Conservation (phyloP, 2,113 vertebrate species). For the Ariopsis seemanni region DNA sequence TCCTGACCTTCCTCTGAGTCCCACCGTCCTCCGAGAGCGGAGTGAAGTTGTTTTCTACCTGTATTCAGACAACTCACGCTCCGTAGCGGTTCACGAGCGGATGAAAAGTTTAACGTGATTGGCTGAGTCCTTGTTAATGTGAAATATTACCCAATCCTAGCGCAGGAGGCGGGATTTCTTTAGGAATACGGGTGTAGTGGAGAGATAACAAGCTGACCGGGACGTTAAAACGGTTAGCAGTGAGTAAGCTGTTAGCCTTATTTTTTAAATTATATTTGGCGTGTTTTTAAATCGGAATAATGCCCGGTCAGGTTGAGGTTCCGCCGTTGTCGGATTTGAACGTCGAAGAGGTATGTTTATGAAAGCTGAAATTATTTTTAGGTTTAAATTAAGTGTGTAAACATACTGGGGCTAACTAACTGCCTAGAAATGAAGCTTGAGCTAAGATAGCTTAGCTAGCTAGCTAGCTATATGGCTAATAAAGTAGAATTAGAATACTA, state of each 20-base stretch:
- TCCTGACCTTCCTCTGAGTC: constrained; percentile 71
- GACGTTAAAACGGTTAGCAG: constrained; percentile 65
- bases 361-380: not conserved
- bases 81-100: no score
- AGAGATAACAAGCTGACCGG: constrained; percentile 31
- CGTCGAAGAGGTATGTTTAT: constrained; percentile 80
- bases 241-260: constrained; percentile 38
- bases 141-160: not conserved
- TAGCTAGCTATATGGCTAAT: not conserved
- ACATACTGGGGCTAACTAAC: not conserved
- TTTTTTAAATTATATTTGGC: constrained; percentile 19
- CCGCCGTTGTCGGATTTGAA: constrained; percentile 83
- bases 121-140: not conserved
- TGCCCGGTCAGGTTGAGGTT: constrained; percentile 77
- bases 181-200: not conserved
- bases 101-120: not conserved
- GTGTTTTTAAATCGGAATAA: constrained; percentile 56
- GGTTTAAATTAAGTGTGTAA: no score
- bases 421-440: not conserved
- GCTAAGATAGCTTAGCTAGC: no score
- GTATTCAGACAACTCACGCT: not conserved
- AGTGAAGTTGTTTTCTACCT: not conserved
- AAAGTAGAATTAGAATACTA: not conserved
- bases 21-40: constrained; percentile 54
- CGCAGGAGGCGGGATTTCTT: not conserved